Base-by-base conservation (phyloP, 2,797 vertebrate genomes). In the Hydrolagus colliei region DNA sequence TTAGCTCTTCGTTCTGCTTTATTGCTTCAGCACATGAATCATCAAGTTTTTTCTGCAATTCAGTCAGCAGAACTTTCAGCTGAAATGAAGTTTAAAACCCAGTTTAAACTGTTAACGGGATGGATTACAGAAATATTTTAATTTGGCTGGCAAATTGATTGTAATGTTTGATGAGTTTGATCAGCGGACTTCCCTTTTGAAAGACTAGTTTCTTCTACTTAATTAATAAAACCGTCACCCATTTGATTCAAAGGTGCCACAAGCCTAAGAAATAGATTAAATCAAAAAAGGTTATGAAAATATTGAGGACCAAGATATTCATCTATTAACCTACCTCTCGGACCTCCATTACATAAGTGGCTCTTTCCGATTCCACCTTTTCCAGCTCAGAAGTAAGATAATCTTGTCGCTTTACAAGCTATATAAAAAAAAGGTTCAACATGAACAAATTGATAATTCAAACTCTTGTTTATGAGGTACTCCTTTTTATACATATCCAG, bases 61-160 rank as follows among this genome's bases (percentile, higher is more conserved):
- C 97, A 95, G 97, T 98, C 98, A 99, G 97, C 92, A 99, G 97
- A 97, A 98, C 97, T 98, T 98, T 99, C 93, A 99, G 97, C 98
- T 99, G 98, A 95, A 99, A 99, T 94, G 94, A 96, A 97, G 96
- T 97, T 96, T 89, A 94, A 97, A 91, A 95, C 89, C 88, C 86
- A 84, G 89, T 86, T 90, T 93, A 93, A 91, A 91, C 79, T 41
- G 32, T 84, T n/a, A 16, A 18, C 71, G 79, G 79, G 32, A 52
- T 27, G 35, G 65, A 52, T 52, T 82, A 16, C 62, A 65, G 8
- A 71, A 41, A 41, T 71, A 16, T 68, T 84, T 84, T 41, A 84
- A 84, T 41, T 84, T 11, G 62, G 18, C 11, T 52, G 32, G 41
- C 5, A 71, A 0, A 84, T 41, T 68, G 27, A 11, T 68, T 52